Conservation (phyloP, 2,797 vertebrate species). For the Pipistrellus nathusii region DNA sequence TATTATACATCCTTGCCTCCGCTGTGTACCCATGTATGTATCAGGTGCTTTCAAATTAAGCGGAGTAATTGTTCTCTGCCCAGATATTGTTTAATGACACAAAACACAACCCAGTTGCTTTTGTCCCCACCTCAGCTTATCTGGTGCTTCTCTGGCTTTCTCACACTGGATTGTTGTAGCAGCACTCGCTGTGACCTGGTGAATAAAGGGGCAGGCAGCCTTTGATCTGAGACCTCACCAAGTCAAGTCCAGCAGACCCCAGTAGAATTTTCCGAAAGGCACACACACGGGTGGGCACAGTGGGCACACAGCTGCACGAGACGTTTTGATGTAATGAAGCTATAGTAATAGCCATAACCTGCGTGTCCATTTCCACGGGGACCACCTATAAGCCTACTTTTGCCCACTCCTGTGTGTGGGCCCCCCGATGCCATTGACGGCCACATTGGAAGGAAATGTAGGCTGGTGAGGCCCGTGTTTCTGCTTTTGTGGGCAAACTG, state of each 20-base stretch:
- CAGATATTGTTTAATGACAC: not conserved
- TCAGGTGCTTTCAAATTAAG: not conserved
- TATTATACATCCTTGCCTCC: not conserved
- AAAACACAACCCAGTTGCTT: not conserved
- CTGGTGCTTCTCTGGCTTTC: not conserved
- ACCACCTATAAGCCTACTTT: not conserved
- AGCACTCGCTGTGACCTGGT: not conserved
- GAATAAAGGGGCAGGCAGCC: not conserved
- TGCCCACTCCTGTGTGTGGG: not conserved
- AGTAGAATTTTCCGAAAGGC: not conserved
- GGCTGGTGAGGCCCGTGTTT: not conserved
- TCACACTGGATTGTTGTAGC: not conserved
- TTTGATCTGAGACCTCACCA: not conserved
- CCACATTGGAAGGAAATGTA: not conserved
- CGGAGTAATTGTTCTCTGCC: not conserved
- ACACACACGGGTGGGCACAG: not conserved
- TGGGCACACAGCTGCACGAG: not conserved
- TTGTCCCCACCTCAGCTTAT: not conserved
- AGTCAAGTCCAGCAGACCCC: not conserved
- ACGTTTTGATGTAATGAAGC: not conserved
- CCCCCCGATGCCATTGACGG: fast-evolving
- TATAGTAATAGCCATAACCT: not conserved
- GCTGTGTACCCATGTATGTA: not conserved
- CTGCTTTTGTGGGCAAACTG: not conserved
- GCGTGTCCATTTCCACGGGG: not conserved